phyloP scores from a whole-genome alignment of 2,113 vertebrate genomes.

The Diphyllodes magnificus region DNA sequence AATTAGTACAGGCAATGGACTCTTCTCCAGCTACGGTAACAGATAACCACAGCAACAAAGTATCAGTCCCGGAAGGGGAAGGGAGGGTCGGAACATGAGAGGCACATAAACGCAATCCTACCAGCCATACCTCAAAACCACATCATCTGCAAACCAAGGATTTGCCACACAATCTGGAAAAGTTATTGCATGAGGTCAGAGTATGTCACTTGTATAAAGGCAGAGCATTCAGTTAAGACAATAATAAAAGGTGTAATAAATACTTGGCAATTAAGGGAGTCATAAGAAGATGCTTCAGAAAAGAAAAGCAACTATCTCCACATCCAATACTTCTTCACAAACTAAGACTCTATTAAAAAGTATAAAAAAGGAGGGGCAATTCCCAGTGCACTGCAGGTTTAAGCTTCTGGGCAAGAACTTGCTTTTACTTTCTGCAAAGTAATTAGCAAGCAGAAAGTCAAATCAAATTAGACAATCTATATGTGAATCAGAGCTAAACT shows the following conservation, averaged over 20 bases:
- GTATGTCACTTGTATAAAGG: background rate
- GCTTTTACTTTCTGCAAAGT: background rate
- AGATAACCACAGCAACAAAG: background rate
- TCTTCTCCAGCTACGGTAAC: background rate
- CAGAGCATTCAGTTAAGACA: background rate
- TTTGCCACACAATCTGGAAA: fast-evolving
- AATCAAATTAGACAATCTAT: background rate
- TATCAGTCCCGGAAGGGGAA: background rate
- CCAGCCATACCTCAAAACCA: background rate
- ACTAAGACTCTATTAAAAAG: background rate
- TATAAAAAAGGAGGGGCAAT: background rate
- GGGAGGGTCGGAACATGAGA: background rate
- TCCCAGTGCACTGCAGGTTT: background rate
- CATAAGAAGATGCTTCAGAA: background rate
- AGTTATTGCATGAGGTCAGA: background rate
- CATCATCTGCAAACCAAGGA: background rate
- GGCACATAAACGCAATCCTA: background rate
- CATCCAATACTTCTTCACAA: background rate
- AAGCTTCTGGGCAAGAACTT: background rate
- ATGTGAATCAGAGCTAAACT: background rate
- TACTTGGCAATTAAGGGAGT: background rate
- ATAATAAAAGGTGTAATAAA: background rate
- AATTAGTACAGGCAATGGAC: background rate
- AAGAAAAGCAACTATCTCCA: background rate
- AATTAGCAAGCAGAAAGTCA: background rate